These are phyloP conservation scores for Boleophthalmus pectinirostris DNA, from an alignment of 2,113 vertebrate genomes.

Conservation along the genomic window DNA sequence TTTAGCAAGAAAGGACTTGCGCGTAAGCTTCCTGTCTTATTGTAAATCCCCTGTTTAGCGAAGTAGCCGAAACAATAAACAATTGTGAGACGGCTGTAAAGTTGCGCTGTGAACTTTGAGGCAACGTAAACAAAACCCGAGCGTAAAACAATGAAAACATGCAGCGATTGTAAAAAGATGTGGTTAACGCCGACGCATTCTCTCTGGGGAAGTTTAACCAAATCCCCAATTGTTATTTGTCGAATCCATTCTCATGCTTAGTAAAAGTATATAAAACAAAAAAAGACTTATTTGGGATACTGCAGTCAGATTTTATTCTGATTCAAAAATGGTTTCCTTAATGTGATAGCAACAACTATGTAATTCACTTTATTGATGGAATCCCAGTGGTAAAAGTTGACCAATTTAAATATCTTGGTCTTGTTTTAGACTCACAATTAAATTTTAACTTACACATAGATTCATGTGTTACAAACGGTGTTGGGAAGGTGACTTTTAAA, in stretches of 20 bases:
- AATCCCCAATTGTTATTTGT: not conserved
- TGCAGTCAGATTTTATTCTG: no score
- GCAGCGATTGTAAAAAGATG: constrained; percentile 1
- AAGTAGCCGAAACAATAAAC: constrained; percentile 11
- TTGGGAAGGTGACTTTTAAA: no score
- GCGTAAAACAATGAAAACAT: constrained; percentile 6
- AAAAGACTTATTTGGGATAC: constrained; percentile 4
- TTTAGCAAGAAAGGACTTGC: not conserved
- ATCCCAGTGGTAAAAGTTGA: no score
- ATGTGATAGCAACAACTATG: no score
- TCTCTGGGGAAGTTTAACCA: constrained; percentile 2
- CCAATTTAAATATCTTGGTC: no score
- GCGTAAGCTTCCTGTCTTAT: constrained; percentile 3
- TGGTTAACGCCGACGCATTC: not conserved
- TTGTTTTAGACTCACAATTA: no score
- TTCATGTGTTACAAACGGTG: no score
- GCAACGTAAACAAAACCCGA: not conserved
- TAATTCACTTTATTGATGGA: no score
- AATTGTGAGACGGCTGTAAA: constrained; percentile 8
- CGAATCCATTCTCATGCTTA: not conserved
- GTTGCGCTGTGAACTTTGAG: constrained; percentile 1
- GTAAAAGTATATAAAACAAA: not conserved
- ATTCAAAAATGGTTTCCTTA: no score
- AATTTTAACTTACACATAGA: no score
- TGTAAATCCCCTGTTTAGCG: constrained; percentile 1